Base-by-base conservation (phyloP, 2,113 vertebrate genomes). In the Plecturocebus donacophilus region DNA sequence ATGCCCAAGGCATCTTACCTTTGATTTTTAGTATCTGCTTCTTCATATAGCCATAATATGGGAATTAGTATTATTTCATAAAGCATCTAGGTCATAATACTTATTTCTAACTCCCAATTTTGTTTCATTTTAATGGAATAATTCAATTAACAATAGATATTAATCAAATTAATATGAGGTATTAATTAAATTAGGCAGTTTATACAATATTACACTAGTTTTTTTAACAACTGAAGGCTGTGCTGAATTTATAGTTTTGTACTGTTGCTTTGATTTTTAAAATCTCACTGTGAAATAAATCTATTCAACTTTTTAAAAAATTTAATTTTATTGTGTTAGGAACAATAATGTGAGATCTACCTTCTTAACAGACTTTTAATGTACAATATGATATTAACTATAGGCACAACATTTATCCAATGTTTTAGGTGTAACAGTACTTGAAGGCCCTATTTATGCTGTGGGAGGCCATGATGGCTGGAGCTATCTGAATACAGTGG, bases 391-490 rank as follows among this genome's bases (percentile, higher is more conserved):
- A 3, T 93, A 19, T 80, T 54, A 73, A 38, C 6, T 90, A 12
- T 5, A 52, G 4, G 0, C 13, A 14, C 23, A 27, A 47, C 38
- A 6, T 96, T 73, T 96, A 27, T 97, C 16, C 66, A 79, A 20
- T 89, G 76, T 97, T 98, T 97, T 92, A 99, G 99, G 99, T 75
- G 99, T 99, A 68, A 99, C 99, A 23, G 99, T 99, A 38, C 98
- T 99, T 84, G 99, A 99, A 98, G 99, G 99, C 20, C 99, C 99
- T 71, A 99, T 99, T 96, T 99, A 99, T 96, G 99, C 99, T 9
- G 99, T 99, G 30, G 99, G 99, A 96, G 99, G 99, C 87, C 99
- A 99, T 93, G 99, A 99, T 94, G 99, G 99, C 58, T 99, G 99
- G 99, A 99, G 99, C 86, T 99, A 99, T 35, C 97, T 99, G 97